These are phyloP conservation scores for Sebastes glaucus DNA, from an alignment of 2,797 vertebrate genomes.

Conservation along the genomic window DNA sequence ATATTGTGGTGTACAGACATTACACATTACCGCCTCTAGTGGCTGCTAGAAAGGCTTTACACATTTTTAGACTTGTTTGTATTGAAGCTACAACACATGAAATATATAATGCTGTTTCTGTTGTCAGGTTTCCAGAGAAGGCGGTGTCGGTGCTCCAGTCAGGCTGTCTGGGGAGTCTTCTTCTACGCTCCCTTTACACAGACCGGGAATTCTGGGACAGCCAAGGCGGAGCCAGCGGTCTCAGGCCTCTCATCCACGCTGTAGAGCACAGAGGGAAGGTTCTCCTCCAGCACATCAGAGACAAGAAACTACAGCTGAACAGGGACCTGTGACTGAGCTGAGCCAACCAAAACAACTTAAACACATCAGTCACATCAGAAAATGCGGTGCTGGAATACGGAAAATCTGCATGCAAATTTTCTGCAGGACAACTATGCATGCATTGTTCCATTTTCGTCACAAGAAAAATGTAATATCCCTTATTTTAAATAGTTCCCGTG, in stretches of 20 bases:
- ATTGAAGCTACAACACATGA: not conserved
- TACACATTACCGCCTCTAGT: not conserved
- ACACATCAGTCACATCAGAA: not conserved
- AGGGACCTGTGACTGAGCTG: conserved; percentile 68
- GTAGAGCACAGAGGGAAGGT: conserved; percentile 82
- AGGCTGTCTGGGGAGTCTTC: conserved; percentile 85
- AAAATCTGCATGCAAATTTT: no score
- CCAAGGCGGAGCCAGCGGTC: conserved; percentile 79
- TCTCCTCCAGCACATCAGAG: conserved; percentile 85
- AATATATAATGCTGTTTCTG: not conserved
- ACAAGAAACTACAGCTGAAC: conserved; percentile 77
- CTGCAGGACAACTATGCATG: no score
- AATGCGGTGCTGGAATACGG: no score
- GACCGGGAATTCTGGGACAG: conserved; percentile 91
- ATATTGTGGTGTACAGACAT: not conserved
- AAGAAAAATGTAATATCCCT: no score
- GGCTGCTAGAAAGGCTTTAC: not conserved
- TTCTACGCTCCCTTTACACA: conserved; percentile 84
- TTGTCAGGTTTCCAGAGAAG: conserved; percentile 85
- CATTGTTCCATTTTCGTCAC: no score
- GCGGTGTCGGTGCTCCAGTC: conserved; percentile 84
- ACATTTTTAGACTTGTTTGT: not conserved
- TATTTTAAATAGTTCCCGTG: no score
- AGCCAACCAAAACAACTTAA: not conserved
- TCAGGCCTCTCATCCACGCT: conserved; percentile 77